Evolutionary conservation across 1,140 invertebrate genomes (phyloP).

Genomic region (Brachystomella parvula): DNA sequence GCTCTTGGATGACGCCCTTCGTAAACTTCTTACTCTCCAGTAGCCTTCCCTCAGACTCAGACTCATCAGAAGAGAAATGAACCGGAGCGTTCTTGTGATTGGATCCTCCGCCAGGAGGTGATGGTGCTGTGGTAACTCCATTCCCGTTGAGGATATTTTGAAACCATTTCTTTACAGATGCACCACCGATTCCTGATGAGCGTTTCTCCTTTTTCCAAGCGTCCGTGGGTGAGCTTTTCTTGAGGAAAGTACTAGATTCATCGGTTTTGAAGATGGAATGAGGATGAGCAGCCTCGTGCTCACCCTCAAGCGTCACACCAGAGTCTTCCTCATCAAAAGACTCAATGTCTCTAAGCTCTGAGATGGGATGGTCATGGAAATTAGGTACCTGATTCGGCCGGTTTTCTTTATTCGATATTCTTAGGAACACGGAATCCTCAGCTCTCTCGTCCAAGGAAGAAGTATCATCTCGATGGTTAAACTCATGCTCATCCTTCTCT

Average conservation of each 20-base stretch:
- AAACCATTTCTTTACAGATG: conserved; percentile 33
- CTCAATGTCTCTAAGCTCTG: background rate
- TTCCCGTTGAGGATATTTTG: conserved; percentile 36
- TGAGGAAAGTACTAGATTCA: conserved; percentile 28
- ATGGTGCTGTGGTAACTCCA: conserved; percentile 19
- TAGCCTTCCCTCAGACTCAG: background rate
- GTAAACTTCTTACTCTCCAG: background rate
- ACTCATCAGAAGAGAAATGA: background rate
- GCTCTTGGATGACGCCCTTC: background rate
- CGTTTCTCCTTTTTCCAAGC: background rate
- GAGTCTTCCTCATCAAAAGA: conserved; percentile 7
- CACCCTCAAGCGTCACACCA: background rate
- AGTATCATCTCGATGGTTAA: background rate
- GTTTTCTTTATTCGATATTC: background rate
- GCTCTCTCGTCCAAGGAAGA: conserved; percentile 21
- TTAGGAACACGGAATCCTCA: conserved; percentile 22
- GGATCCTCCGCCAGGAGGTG: background rate
- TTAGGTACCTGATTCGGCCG: background rate
- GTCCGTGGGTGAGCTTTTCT: no score
- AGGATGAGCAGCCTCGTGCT: background rate
- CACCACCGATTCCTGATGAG: no score
- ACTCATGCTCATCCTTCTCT: background rate
- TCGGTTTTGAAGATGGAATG: background rate
- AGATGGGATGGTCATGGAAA: background rate
- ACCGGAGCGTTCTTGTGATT: no score